Evolutionary conservation across 2,888 invertebrate species (phyloP).

Genomic region (Craniophora ligustri): DNA sequence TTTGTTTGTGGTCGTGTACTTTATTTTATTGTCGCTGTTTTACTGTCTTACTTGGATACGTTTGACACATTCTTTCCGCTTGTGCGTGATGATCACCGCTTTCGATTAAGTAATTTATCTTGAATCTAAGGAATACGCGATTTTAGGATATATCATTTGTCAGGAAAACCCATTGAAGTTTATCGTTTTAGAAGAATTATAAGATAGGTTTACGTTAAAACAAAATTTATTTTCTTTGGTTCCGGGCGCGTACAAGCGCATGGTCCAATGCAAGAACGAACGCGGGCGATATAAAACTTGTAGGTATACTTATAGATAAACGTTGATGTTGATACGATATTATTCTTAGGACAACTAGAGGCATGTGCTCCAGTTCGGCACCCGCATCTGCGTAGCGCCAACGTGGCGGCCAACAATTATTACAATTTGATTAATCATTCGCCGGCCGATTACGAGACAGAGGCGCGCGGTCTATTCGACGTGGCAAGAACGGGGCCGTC

Average conservation of each 20-base stretch:
- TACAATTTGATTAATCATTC: slow-evolving; percentile 88
- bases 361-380: slow-evolving; percentile 84
- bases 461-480: slow-evolving; percentile 74
- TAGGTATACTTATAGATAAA: slow-evolving; percentile 38
- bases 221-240: slow-evolving; percentile 21
- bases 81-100: slow-evolving; percentile 88
- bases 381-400: slow-evolving; percentile 83
- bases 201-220: slow-evolving; percentile 17
- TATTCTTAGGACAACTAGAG: slow-evolving; percentile 88
- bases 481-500: slow-evolving; percentile 70
- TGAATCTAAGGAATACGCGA: slow-evolving; percentile 46
- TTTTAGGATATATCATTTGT: slow-evolving; percentile 17
- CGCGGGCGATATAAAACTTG: slow-evolving; percentile 41
- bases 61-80: slow-evolving; percentile 87
- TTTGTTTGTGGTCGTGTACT: slow-evolving; percentile 79
- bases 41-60: slow-evolving; percentile 77
- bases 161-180: slow-evolving; percentile 29
- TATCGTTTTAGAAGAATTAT: neutral
- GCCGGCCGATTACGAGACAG: slow-evolving; percentile 80
- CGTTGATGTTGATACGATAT: slow-evolving; percentile 74
- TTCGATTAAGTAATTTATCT: slow-evolving; percentile 74
- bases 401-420: slow-evolving; percentile 87
- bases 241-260: slow-evolving; percentile 81
- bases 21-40: slow-evolving; percentile 79
- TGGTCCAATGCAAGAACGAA: slow-evolving; percentile 63